Evolutionary conservation across 2,797 vertebrate genomes (phyloP).

Genomic region (Tolypeutes matacus): DNA sequence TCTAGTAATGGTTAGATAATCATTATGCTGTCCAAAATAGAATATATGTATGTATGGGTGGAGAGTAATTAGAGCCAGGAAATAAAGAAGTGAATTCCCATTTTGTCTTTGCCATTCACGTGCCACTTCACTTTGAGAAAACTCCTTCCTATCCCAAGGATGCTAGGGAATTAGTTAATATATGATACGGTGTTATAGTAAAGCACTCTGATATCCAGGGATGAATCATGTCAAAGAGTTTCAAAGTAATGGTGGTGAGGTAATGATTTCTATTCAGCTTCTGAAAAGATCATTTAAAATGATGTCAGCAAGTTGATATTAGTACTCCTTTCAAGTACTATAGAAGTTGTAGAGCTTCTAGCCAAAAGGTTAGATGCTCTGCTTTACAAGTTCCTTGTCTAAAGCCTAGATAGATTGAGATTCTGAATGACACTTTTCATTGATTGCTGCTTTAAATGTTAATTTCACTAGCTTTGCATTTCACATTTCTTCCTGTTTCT

Average conservation of each 20-base stretch:
- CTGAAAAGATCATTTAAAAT: slow-evolving; percentile 37
- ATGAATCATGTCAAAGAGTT: slow-evolving; percentile 51
- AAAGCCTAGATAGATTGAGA: not conserved
- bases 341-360: not conserved
- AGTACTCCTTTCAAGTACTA: not conserved
- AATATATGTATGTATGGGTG: not conserved
- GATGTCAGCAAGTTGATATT: not conserved
- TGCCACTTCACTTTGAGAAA: not conserved
- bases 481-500: slow-evolving; percentile 18
- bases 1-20: not conserved
- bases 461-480: slow-evolving; percentile 51
- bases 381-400: slow-evolving; percentile 42
- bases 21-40: not conserved
- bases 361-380: slow-evolving; percentile 40
- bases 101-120: slow-evolving; percentile 23
- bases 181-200: not conserved
- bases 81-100: slow-evolving; percentile 21
- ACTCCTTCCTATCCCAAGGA: not conserved
- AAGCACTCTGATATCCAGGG: slow-evolving; percentile 12
- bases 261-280: slow-evolving; percentile 13
- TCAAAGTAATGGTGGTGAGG: not conserved
- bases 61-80: not conserved
- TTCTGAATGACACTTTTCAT: slow-evolving; percentile 54
- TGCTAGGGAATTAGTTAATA: not conserved
- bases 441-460: slow-evolving; percentile 69